These are phyloP conservation scores for Argyra leucocephala DNA, from an alignment of 2,888 invertebrate genomes.

Conservation along the genomic window DNA sequence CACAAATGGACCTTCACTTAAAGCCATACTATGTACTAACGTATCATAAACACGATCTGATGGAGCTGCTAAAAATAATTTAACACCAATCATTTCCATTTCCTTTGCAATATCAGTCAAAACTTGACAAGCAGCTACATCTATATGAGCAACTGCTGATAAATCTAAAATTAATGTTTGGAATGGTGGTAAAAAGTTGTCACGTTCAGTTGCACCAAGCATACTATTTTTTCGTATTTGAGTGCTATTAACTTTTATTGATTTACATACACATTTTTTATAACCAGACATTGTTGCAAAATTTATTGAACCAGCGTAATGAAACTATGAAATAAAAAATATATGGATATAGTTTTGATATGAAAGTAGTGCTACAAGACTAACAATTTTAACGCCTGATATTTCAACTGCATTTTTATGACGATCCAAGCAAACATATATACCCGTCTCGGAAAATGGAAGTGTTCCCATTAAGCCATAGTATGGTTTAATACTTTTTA, in stretches of 20 bases:
- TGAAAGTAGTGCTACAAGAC: neutral
- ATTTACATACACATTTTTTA: conserved; percentile 46
- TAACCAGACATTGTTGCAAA: conserved; percentile 55
- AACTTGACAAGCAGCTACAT: conserved; percentile 53
- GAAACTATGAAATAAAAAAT: conserved; percentile 39
- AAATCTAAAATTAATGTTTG: conserved; percentile 50
- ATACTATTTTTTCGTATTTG: conserved; percentile 24
- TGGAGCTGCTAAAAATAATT: conserved; percentile 49
- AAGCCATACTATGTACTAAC: conserved; percentile 37
- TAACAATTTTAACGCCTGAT: conserved; percentile 51
- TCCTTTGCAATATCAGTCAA: conserved; percentile 48
- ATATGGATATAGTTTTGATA: neutral
- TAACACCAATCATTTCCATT: conserved; percentile 46
- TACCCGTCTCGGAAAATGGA: conserved; percentile 53
- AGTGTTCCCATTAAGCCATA: conserved; percentile 54
- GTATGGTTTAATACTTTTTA: conserved; percentile 55
- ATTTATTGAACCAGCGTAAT: conserved; percentile 58
- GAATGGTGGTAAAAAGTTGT: conserved; percentile 26
- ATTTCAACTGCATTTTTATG: conserved; percentile 56
- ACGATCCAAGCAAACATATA: conserved; percentile 55
- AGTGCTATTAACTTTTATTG: conserved; percentile 46
- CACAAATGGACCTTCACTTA: conserved; percentile 41
- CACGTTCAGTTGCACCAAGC: conserved; percentile 19
- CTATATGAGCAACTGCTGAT: conserved; percentile 53
- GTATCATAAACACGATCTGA: conserved; percentile 44